phyloP scores from a whole-genome alignment of 92 coral and sea anemone species.

The Blastomussa wellsi region DNA sequence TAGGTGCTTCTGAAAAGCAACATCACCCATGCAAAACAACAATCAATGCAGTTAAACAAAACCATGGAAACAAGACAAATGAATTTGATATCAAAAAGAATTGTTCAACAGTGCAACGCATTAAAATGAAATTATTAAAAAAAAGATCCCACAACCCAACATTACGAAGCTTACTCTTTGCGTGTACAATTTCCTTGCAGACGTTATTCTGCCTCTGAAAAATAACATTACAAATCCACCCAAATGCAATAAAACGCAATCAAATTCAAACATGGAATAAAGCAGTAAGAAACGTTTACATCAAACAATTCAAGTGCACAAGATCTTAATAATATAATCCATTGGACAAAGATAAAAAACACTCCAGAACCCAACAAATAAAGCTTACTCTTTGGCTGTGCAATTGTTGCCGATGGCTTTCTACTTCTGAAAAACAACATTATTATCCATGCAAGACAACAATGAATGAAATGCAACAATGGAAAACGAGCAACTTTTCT shows the following conservation, averaged over 20 bases:
- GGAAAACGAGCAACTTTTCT: no score
- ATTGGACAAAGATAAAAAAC: no score
- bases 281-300: not conserved
- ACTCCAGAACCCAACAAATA: no score
- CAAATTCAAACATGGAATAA: not conserved
- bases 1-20: not conserved
- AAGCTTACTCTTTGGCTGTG: no score
- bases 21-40: not conserved
- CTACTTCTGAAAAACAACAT: slow-evolving; percentile 11
- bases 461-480: not conserved
- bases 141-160: not conserved
- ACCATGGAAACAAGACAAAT: not conserved
- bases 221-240: not conserved
- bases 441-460: not conserved
- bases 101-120: no score
- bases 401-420: no score
- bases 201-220: slow-evolving; percentile 16
- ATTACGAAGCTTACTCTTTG: not conserved
- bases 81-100: no score
- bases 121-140: no score
- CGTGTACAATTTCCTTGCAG: not conserved
- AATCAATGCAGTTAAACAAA: not conserved
- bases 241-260: not conserved
- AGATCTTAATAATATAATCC: no score
- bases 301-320: no score